Percentiles rank a stretch among this genome's conserved stretches.
phyloP scores from a whole-genome alignment of 2,113 vertebrate species.

The Pongo abelii region DNA sequence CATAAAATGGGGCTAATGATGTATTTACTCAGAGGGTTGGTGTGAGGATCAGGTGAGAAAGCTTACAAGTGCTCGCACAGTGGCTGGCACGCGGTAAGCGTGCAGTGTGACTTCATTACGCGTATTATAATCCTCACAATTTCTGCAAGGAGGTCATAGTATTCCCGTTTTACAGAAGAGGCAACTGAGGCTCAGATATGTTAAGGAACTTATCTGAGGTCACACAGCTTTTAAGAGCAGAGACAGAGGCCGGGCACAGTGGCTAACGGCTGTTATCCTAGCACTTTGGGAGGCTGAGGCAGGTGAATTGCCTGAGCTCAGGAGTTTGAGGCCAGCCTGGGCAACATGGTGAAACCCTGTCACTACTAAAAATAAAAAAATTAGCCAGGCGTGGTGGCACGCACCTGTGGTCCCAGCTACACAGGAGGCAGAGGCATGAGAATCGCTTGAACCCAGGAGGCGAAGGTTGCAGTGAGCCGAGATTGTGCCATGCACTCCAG shows the following conservation, averaged over 20 bases:
- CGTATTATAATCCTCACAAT: neutral
- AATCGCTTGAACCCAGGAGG: too few species aligned
- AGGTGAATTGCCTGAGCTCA: too few species aligned
- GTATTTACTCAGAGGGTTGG: neutral
- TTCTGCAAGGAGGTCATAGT: neutral
- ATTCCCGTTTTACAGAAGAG: neutral
- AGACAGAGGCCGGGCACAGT: neutral
- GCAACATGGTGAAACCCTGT: too few species aligned
- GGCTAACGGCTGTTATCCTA: too few species aligned
- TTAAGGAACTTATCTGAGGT: neutral
- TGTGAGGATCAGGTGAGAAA: accelerated
- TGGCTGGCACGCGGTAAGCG: accelerated
- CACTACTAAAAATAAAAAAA: too few species aligned
- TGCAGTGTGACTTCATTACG: neutral
- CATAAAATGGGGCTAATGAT: neutral
- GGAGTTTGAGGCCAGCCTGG: too few species aligned
- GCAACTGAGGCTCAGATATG: neutral
- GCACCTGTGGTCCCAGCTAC: too few species aligned
- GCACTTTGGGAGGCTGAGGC: too few species aligned
- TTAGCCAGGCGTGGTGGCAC: too few species aligned
- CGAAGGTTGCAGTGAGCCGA: too few species aligned
- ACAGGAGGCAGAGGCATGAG: too few species aligned
- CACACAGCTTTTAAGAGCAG: neutral
- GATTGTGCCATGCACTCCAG: too few species aligned
- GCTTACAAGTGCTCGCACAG: accelerated